Base-by-base conservation (phyloP, 2,113 vertebrate genomes). In the Coregonus clupeaformis region DNA sequence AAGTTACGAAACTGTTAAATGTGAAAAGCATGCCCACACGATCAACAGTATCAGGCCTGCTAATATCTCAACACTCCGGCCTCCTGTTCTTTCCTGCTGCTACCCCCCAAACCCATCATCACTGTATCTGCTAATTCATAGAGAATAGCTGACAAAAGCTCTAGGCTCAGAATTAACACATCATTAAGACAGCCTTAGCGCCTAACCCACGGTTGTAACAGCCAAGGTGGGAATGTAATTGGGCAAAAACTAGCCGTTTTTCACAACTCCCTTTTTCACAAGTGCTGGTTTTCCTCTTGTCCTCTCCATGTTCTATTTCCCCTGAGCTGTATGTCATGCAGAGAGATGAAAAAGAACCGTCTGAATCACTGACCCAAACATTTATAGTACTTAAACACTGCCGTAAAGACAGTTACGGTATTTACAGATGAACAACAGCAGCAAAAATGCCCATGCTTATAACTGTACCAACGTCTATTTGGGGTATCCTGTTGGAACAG, bases 11-110 rank as follows among this genome's bases (percentile, higher is more conserved):
- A 29, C 74, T 81, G 76, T 72, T n/a, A 84, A 82, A 84, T 78
- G 71, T 84, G 36, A 83, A 11, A 59, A 85, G 72, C 74, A 74
- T 80, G 72, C 55, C 77, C 55, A 68, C 55, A 74, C 47, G 66
- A 76, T 65, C 67, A 82, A 30, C 25, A 73, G 65, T 55, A 78
- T 79, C 77, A 60, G 82, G 72, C 77, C 80, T 79, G 76, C 82
- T 72, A 65, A 69, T 75, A 80, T 84, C 82, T 9, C 36, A 36
- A 36, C 32, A 7, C 7, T 36, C 9, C 69, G 64, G 32, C 79
- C 70, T 68, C 87, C 86, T 84, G 83, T 76, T 63, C 45, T 77
- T 59, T 76, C 84, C 81, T 84, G 83, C 85, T 88, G 86, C 85
- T 80, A 57, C 71, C 57, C 77, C 73, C 55, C 62, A 0, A 24